phyloP scores from a whole-genome alignment of 2,113 vertebrate genomes.

The Toxotes jaculatrix region DNA sequence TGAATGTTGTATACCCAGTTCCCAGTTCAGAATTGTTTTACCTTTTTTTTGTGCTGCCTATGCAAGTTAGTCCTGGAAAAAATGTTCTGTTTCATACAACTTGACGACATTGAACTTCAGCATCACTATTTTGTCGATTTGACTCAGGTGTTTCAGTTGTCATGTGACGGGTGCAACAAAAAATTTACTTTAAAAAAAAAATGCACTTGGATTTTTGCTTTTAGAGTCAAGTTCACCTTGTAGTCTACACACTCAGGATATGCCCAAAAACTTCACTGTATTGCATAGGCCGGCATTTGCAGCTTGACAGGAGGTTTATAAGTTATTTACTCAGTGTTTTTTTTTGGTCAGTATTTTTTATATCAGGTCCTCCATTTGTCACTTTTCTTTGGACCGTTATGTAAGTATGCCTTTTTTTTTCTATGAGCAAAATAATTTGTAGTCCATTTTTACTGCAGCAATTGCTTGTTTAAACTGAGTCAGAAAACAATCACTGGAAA shows the following conservation, averaged over 20 bases:
- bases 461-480: constrained; percentile 51
- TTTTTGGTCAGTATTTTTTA: constrained; percentile 61
- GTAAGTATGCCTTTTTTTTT: constrained; percentile 40
- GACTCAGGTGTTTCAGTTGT: constrained; percentile 4
- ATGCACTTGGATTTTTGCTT: constrained; percentile 52
- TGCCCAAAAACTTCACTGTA: constrained; percentile 61
- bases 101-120: constrained; percentile 86
- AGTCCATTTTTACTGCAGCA: constrained; percentile 31
- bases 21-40: constrained; percentile 78
- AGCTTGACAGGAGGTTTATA: constrained; percentile 35
- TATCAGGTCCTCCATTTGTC: constrained; percentile 31
- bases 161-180: constrained; percentile 17
- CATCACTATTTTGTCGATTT: constrained; percentile 11
- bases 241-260: constrained; percentile 74
- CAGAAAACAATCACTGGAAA: constrained; percentile 68
- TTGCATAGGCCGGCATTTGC: constrained; percentile 41
- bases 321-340: constrained; percentile 52
- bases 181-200: background rate
- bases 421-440: constrained; percentile 32
- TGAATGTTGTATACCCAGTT: constrained; percentile 49
- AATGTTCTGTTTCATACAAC: constrained; percentile 64
- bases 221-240: constrained; percentile 43
- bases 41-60: constrained; percentile 86
- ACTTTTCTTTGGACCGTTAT: constrained; percentile 52
- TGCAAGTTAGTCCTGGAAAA: constrained; percentile 86